Conservation (phyloP, 2,797 vertebrate species). For the Euphonia xanthogaster region DNA sequence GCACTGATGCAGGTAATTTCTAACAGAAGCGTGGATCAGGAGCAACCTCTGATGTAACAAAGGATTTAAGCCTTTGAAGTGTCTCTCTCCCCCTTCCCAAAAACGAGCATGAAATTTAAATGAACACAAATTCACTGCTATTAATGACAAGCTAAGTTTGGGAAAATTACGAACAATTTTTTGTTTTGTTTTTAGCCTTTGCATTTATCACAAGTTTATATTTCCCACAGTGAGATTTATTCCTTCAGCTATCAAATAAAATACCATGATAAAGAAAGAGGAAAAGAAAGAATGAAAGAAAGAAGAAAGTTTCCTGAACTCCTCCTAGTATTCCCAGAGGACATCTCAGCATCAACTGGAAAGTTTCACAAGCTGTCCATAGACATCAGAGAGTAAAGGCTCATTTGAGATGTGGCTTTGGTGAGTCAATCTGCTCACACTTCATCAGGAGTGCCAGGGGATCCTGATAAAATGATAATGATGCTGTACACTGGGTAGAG, state of each 20-base stretch:
- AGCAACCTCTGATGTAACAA: not conserved
- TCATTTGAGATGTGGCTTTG: not conserved
- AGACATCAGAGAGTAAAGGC: constrained; percentile 22
- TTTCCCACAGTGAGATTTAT: not conserved
- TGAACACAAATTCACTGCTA: not conserved
- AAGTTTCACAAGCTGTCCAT: constrained; percentile 24
- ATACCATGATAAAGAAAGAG: not conserved
- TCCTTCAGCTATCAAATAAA: not conserved
- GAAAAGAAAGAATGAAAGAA: not conserved
- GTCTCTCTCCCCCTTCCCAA: not conserved
- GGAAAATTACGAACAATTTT: not conserved
- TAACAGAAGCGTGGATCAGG: not conserved
- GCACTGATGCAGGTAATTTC: not conserved
- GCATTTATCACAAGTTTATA: not conserved
- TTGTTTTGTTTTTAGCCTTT: not conserved
- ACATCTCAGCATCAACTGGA: constrained; percentile 42
- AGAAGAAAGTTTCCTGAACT: not conserved
- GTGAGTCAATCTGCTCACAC: constrained; percentile 40
- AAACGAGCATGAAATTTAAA: not conserved
- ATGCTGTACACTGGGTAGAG: not conserved
- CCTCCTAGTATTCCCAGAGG: not conserved
- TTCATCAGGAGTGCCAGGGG: constrained; percentile 34
- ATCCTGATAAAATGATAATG: constrained; percentile 55
- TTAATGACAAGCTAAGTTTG: not conserved
- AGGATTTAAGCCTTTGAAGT: not conserved